phyloP scores from a whole-genome alignment of 2,888 invertebrate genomes.

The Cheilosia grossa region DNA sequence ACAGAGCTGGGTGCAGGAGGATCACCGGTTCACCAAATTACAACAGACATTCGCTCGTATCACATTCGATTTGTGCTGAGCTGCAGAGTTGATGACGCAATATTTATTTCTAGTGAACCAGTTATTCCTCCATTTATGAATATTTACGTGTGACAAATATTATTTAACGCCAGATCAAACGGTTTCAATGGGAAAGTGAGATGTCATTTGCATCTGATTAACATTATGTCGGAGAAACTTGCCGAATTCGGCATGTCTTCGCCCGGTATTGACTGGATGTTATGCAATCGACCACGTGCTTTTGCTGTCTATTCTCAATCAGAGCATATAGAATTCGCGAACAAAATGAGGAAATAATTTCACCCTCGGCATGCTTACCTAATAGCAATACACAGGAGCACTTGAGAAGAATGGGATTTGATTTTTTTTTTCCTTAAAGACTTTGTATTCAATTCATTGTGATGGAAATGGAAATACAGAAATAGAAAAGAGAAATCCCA shows the following conservation, averaged over 20 bases:
- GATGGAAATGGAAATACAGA: slow-evolving; percentile 29
- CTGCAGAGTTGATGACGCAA: slow-evolving; percentile 46
- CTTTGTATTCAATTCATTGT: not conserved
- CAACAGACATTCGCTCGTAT: slow-evolving; percentile 6
- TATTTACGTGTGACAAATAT: slow-evolving; percentile 41
- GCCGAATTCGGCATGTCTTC: not conserved
- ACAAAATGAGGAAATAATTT: slow-evolving; percentile 17
- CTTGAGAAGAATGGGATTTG: slow-evolving; percentile 33
- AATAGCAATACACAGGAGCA: slow-evolving; percentile 28
- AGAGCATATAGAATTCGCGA: slow-evolving; percentile 12
- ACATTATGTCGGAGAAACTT: slow-evolving; percentile 3
- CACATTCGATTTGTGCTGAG: slow-evolving; percentile 7
- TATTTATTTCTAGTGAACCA: slow-evolving; percentile 30
- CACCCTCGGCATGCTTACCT: slow-evolving; percentile 36
- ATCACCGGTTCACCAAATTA: slow-evolving; percentile 5
- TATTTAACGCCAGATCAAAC: slow-evolving; percentile 24
- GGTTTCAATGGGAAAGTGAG: slow-evolving; percentile 17
- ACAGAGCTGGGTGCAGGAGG: slow-evolving; percentile 4
- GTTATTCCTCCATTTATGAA: slow-evolving; percentile 21
- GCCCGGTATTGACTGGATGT: slow-evolving; percentile 14
- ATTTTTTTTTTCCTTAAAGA: slow-evolving; percentile 16
- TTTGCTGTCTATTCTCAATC: slow-evolving; percentile 35
- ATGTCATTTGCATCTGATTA: slow-evolving; percentile 26
- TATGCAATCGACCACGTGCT: slow-evolving; percentile 49
- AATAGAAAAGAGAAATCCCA: slow-evolving; percentile 59